These are phyloP conservation scores for Xiphydria camelus DNA, from an alignment of 2,888 invertebrate genomes.

Conservation along the genomic window DNA sequence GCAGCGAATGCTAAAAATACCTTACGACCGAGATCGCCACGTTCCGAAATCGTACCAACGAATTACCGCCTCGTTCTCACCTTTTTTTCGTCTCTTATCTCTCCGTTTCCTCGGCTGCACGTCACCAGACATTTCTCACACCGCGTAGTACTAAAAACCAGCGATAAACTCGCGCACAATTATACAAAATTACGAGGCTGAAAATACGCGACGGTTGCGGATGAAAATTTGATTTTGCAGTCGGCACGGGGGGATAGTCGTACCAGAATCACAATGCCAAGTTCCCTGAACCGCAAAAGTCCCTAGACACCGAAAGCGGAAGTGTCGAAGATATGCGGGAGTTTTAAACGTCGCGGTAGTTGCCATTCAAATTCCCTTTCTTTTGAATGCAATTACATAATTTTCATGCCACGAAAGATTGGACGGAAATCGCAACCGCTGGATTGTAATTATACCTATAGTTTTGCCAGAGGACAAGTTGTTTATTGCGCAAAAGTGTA, in stretches of 20 bases:
- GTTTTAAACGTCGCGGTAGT: too few species aligned
- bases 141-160: neutral
- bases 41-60: slow-evolving; percentile 38
- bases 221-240: slow-evolving; percentile 29
- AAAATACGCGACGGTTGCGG: too few species aligned
- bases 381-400: too few species aligned
- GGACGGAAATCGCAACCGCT: too few species aligned
- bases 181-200: too few species aligned
- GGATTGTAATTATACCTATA: neutral
- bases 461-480: slow-evolving; percentile 24
- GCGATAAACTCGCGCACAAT: neutral
- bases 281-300: slow-evolving; percentile 14
- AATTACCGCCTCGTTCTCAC: slow-evolving; percentile 58
- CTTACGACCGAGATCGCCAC: slow-evolving; percentile 25
- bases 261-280: slow-evolving; percentile 20
- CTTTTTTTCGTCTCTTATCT: slow-evolving; percentile 82
- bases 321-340: too few species aligned
- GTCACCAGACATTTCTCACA: slow-evolving; percentile 78
- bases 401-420: too few species aligned
- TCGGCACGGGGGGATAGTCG: slow-evolving; percentile 17
- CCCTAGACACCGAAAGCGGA: neutral
- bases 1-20: slow-evolving; percentile 43
- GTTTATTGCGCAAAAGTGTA: slow-evolving; percentile 37
- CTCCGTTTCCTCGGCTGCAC: slow-evolving; percentile 84
- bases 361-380: too few species aligned